phyloP scores from a whole-genome alignment of 2,113 vertebrate genomes.

The Dromaius novaehollandiae region DNA sequence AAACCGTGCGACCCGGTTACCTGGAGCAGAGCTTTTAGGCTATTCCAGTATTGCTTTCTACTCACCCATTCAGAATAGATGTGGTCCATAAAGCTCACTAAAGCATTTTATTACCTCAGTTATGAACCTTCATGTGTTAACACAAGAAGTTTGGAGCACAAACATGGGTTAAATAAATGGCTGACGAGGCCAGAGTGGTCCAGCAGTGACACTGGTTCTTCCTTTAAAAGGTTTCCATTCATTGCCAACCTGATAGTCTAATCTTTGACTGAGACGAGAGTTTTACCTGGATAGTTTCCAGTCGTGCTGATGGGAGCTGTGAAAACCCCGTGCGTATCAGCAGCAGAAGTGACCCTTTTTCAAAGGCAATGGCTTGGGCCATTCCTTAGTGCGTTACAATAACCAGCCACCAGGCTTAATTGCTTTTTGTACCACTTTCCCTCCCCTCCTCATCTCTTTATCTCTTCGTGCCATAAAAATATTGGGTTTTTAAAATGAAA shows the following conservation, averaged over 20 bases:
- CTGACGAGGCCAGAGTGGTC: neutral
- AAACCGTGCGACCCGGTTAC: neutral
- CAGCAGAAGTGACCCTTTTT: slow-evolving; percentile 3
- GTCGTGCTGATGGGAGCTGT: slow-evolving; percentile 16
- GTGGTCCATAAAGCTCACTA: neutral
- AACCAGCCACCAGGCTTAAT: slow-evolving; percentile 49
- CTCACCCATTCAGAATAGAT: neutral
- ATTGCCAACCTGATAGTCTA: neutral
- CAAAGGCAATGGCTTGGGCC: slow-evolving; percentile 1
- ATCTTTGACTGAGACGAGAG: neutral
- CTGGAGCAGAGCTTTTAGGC: neutral
- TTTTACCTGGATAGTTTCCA: slow-evolving; percentile 45
- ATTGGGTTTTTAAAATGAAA: slow-evolving; percentile 68
- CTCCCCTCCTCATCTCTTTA: slow-evolving; percentile 46
- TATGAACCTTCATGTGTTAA: neutral
- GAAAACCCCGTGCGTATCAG: slow-evolving; percentile 1
- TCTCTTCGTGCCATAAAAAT: slow-evolving; percentile 67
- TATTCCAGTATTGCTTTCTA: neutral
- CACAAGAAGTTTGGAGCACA: neutral
- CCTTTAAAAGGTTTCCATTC: neutral
- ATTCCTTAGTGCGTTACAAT: neutral
- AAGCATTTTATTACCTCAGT: neutral
- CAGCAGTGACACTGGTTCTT: neutral
- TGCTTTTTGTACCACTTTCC: slow-evolving; percentile 52
- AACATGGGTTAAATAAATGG: neutral